phyloP scores from a whole-genome alignment of 1,140 invertebrate species.

The Drosophila tsacasi region DNA sequence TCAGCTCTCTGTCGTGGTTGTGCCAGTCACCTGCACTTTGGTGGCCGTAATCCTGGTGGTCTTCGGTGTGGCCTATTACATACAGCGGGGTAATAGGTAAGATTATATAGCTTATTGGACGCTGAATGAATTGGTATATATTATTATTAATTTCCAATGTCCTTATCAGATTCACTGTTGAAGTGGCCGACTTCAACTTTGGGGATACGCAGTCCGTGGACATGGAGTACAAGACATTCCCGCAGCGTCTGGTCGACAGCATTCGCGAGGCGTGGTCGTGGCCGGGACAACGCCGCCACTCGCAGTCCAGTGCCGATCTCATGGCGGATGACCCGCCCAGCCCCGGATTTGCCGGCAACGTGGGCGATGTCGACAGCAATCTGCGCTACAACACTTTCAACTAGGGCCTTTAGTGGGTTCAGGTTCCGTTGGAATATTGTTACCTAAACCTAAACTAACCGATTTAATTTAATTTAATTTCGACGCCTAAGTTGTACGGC shows the following conservation, averaged over 20 bases:
- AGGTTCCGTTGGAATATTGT: slow-evolving; percentile 47
- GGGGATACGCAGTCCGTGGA: slow-evolving; percentile 90
- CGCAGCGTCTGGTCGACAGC: slow-evolving; percentile 91
- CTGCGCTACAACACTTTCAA: slow-evolving; percentile 81
- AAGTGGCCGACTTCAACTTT: slow-evolving; percentile 96
- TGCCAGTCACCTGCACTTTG: slow-evolving; percentile 92
- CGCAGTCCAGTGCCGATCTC: slow-evolving; percentile 75
- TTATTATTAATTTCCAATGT: not conserved
- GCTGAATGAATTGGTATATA: too few relatives aligned
- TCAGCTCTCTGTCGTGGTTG: slow-evolving; percentile 93
- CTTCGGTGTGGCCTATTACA: slow-evolving; percentile 93
- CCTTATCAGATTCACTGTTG: slow-evolving; percentile 89
- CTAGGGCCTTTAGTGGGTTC: slow-evolving; percentile 29
- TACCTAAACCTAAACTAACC: slow-evolving; percentile 67
- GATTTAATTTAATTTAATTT: slow-evolving; percentile 69
- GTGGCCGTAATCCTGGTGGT: slow-evolving; percentile 92
- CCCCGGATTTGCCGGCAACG: slow-evolving; percentile 55
- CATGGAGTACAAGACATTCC: slow-evolving; percentile 94
- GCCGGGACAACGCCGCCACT: slow-evolving; percentile 63
- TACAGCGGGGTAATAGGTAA: slow-evolving; percentile 91
- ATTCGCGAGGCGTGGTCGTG: slow-evolving; percentile 86
- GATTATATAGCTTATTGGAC: not conserved
- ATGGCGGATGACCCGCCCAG: slow-evolving; percentile 64
- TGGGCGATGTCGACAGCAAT: slow-evolving; percentile 77
- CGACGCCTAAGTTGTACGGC: slow-evolving; percentile 36